These are phyloP conservation scores for Phrynosoma platyrhinos DNA, from an alignment of 2,113 vertebrate species.

Conservation along the genomic window DNA sequence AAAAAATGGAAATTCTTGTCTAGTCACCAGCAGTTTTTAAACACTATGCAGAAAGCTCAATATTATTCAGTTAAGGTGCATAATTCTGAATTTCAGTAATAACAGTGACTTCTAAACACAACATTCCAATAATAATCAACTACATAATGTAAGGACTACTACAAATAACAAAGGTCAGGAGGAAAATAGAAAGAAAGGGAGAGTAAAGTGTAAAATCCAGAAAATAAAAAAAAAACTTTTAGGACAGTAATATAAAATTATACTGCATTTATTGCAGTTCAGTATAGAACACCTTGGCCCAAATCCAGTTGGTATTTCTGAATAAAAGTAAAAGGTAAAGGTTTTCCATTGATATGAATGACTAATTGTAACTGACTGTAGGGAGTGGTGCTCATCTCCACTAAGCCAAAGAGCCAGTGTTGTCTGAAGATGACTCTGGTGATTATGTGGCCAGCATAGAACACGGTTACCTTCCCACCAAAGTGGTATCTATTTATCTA, in stretches of 20 bases:
- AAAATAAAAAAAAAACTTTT: constrained; percentile 29
- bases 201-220: constrained; percentile 12
- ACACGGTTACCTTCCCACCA: too few species aligned
- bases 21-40: constrained; percentile 55
- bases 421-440: too few species aligned
- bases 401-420: too few species aligned
- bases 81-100: constrained; percentile 32
- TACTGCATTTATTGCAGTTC: not conserved
- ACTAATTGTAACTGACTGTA: too few species aligned
- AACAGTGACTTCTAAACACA: constrained; percentile 52
- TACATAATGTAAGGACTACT: constrained; percentile 40
- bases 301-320: not conserved
- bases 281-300: constrained; percentile 2
- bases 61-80: constrained; percentile 41
- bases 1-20: constrained; percentile 43
- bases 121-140: constrained; percentile 46
- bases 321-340: not conserved
- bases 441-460: too few species aligned
- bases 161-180: constrained; percentile 1
- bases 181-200: not conserved
- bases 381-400: too few species aligned
- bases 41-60: constrained; percentile 49
- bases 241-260: not conserved
- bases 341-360: too few species aligned
- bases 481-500: too few species aligned